Base-by-base conservation (phyloP, 2,888 invertebrate species). In the Thereva unica region DNA sequence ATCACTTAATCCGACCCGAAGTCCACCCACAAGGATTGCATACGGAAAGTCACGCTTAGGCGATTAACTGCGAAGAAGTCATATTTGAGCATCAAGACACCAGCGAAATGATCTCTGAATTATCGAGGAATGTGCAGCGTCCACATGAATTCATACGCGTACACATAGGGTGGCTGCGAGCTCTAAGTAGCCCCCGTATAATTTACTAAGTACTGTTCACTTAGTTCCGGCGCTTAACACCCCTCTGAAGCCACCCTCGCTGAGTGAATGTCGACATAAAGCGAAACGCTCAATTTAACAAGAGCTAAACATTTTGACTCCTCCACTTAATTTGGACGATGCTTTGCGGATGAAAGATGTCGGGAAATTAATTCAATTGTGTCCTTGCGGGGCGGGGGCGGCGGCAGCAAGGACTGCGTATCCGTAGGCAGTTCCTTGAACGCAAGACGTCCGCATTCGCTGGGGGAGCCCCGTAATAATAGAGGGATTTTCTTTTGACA, bases 401-500 rank as follows among this genome's bases (percentile, higher is more conserved):
- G 23, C 23, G 2, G 23, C 23, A 23, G 23, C 23, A 23, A 23
- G 23, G 23, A 23, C 23, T 23, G 1, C 23, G 23, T 23, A 23
- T 9, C 9, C n/a, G 12, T 5, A 8, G 44, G 37, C 44, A 38
- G 42, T 42, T 34, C n/a, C 35, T 45, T 34, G 5, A 37, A 45
- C 44, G 45, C 57, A 44, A 57, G 57, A 45, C 34, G 45, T 34
- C 12, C 23, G 37, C 59, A 37, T 40, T 10, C 4, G 49, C 34
- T 0, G 23, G 40, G 59, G 59, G 38, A 44, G 23, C 42, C 63
- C 49, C 35, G 56, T 61, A 67, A 67, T 67, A 67, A 69, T 65
- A 65, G 64, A 56, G 67, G 63, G 66, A 67, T 69, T 69, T 67
- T 64, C 61, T 69, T 69, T 69, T 67, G 69, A 69, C 69, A 69